phyloP scores from a whole-genome alignment of 2,888 invertebrate species.

The Cloeon dipterum region DNA sequence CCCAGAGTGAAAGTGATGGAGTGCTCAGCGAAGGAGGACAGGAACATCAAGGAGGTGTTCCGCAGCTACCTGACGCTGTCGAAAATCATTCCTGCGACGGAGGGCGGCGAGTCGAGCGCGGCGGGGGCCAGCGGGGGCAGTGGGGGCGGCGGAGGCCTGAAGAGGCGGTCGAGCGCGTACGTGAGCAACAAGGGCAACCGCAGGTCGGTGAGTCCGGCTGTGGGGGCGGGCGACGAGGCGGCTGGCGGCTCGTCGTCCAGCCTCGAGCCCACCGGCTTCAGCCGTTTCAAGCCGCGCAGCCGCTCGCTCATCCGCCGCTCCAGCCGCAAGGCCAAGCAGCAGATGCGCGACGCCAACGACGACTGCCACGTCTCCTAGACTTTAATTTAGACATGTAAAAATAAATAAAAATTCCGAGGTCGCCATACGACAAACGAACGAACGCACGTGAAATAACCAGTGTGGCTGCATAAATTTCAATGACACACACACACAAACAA shows the following conservation, averaged over 20 bases:
- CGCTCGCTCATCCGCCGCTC: conserved; percentile 56
- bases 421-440: no score
- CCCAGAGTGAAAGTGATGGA: conserved; percentile 48
- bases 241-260: conserved; percentile 18
- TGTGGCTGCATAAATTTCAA: no score
- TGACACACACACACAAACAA: no score
- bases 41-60: conserved; percentile 58
- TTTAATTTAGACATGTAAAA: no score
- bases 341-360: conserved; percentile 45
- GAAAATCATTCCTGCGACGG: conserved; percentile 33
- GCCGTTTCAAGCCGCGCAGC: conserved; percentile 34
- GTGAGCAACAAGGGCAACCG: conserved; percentile 15
- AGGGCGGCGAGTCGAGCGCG: conserved; percentile 27
- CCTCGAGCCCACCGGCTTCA: conserved; percentile 13
- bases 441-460: no score
- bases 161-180: conserved; percentile 52
- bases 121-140: conserved; percentile 11
- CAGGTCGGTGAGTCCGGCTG: conserved; percentile 12
- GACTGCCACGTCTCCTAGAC: conserved; percentile 50
- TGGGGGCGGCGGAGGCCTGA: conserved; percentile 22
- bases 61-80: conserved; percentile 54
- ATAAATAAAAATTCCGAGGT: no score
- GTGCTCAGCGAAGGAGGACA: conserved; percentile 58
- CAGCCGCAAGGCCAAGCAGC: conserved; percentile 55
- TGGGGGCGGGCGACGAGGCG: conserved; percentile 17